Evolutionary conservation across 2,888 invertebrate species (phyloP).

Genomic region (Phengaris arion): DNA sequence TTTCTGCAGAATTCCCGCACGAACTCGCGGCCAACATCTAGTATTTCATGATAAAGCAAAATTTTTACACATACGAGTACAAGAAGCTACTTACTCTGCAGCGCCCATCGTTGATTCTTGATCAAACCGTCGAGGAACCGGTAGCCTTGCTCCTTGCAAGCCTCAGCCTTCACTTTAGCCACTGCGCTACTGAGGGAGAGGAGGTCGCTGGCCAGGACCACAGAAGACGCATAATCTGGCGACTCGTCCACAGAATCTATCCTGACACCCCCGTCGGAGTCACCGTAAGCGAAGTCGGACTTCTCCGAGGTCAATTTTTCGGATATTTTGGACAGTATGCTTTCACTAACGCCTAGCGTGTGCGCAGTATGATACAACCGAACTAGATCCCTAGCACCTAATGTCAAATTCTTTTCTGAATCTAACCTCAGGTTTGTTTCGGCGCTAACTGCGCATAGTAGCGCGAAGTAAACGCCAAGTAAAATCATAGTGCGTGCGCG

Average conservation of each 20-base stretch:
- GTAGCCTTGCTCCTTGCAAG: slow-evolving; percentile 74
- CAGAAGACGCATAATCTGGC: slow-evolving; percentile 72
- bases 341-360: slow-evolving; percentile 53
- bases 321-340: slow-evolving; percentile 54
- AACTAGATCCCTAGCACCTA: slow-evolving; percentile 51
- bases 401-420: slow-evolving; percentile 49
- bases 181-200: slow-evolving; percentile 71
- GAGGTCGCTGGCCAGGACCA: slow-evolving; percentile 71
- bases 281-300: slow-evolving; percentile 46
- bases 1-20: too few relatives aligned
- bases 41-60: too few relatives aligned
- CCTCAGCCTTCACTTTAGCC: slow-evolving; percentile 64
- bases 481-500: slow-evolving; percentile 65
- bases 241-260: slow-evolving; percentile 63
- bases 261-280: slow-evolving; percentile 44
- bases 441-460: slow-evolving; percentile 57
- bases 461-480: slow-evolving; percentile 51
- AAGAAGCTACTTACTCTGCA: slow-evolving; percentile 70
- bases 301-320: slow-evolving; percentile 47
- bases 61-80: background rate
- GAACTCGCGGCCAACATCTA: too few relatives aligned
- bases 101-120: slow-evolving; percentile 77
- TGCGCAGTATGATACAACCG: slow-evolving; percentile 55
- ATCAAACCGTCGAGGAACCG: slow-evolving; percentile 71
- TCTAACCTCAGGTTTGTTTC: slow-evolving; percentile 40